Evolutionary conservation across 2,888 invertebrate species (phyloP), one percentile per base, ranked within the genome.

Genomic region (Nymphalis polychloros): DNA sequence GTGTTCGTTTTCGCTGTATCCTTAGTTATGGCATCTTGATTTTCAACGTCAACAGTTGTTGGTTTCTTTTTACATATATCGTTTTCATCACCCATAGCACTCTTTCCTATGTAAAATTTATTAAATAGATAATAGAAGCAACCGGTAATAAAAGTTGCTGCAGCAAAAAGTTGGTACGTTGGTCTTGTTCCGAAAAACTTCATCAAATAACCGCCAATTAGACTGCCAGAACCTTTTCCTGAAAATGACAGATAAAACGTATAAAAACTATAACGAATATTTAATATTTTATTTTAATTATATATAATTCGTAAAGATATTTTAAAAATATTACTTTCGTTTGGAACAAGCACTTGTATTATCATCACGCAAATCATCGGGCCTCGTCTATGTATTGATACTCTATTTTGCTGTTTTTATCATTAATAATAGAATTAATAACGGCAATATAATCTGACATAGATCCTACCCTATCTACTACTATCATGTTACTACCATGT

Each of bases 171-270:
- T 81, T 94, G 94, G 80, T 96, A 96, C 0, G 96, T 96, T 0
- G 94, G 93, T 64, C 96, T 90, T 7, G 96, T 95, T 10, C 96
- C 96, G 75, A 95, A 93, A 72, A 92, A 93, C 80, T 95, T 95
- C 93, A 96, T 96, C 65, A 96, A 84, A 81, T 95, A 96, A 16
- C 96, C 96, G 17, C 96, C 96, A 63, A 95, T 93, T 67, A 96
- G 86, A 83, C 96, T 96, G 57, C 96, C 96, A 8, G 95, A 89
- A 48, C 96, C 96, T 84, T 96, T 95, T 63, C 96, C 96, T 96
- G 84, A 17, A 88, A 79, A 35, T 35, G 0, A 20, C 23, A 53
- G 10, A 53, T 8, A 5, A 49, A n/a, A 1, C 19, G 13, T 41
- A 41, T 41, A 3, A 41, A 41, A 41, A 2, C 41, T 0, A 41